Conservation (phyloP, 1,140 invertebrate species). For the Microplitis mediator region DNA sequence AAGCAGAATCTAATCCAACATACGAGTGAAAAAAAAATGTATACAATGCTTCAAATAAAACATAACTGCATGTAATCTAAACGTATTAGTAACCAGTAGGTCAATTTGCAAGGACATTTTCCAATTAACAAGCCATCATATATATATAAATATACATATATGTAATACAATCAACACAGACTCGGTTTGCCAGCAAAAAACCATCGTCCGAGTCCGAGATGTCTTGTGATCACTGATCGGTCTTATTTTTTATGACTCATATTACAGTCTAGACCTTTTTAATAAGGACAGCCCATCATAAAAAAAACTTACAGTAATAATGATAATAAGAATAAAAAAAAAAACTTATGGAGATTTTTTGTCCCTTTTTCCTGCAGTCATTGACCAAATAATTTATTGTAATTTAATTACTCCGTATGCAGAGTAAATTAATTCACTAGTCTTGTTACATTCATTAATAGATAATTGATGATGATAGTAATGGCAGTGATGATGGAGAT, state of each 20-base stretch:
- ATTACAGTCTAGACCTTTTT: neutral
- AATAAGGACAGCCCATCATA: neutral
- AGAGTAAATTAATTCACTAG: no score
- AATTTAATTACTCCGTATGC: no score
- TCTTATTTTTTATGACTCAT: neutral
- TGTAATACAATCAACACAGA: neutral
- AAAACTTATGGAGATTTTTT: neutral
- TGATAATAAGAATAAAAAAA: neutral
- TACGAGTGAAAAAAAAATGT: no score
- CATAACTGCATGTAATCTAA: no score
- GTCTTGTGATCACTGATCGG: neutral
- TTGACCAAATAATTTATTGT: no score
- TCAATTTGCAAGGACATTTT: slow-evolving; percentile 17
- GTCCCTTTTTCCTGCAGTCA: neutral
- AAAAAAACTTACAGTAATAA: neutral
- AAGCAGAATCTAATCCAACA: no score
- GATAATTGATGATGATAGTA: no score
- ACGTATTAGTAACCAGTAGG: neutral
- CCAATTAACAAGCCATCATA: slow-evolving; percentile 7
- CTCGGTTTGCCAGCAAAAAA: neutral
- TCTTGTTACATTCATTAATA: neutral
- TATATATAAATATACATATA: neutral
- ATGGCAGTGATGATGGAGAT: no score
- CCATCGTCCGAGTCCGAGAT: neutral
- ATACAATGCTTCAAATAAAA: no score